A percentile compares a stretch with the other conserved stretches of the same genome.
Evolutionary conservation across 2,797 vertebrate genomes (phyloP).

Genomic region (Cyprinodon diabolis): DNA sequence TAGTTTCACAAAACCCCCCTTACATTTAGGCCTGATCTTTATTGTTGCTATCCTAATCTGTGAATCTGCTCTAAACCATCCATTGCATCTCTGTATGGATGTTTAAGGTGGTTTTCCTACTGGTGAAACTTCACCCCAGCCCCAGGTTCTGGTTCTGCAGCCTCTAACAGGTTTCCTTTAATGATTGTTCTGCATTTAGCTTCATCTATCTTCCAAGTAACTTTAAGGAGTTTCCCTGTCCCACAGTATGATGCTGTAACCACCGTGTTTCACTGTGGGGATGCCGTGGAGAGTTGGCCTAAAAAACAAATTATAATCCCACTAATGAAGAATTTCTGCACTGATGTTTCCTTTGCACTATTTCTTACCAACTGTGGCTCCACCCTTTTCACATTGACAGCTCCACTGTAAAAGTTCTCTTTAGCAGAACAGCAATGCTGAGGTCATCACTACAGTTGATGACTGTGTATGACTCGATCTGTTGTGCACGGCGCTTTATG

Average conservation of each 20-base stretch:
- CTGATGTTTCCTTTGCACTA: conserved; percentile 9
- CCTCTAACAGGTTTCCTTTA: no score
- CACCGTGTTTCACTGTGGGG: no score
- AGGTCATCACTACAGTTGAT: conserved; percentile 18
- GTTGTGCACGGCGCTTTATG: neutral
- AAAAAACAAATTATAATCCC: no score
- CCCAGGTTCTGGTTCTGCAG: no score
- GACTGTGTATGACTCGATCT: conserved; percentile 7
- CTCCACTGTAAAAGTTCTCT: conserved; percentile 44
- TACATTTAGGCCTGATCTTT: neutral
- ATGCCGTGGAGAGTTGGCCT: no score
- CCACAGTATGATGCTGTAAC: neutral
- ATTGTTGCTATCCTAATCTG: neutral
- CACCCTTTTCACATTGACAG: conserved; percentile 37
- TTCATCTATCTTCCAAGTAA: neutral
- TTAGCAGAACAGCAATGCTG: conserved; percentile 34
- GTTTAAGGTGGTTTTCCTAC: no score
- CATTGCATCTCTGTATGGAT: no score
- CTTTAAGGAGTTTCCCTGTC: no score
- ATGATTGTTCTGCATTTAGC: no score
- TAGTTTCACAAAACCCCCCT: neutral
- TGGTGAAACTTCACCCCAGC: no score
- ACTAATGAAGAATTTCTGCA: conserved; percentile 7
- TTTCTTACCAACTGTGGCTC: conserved; percentile 8
- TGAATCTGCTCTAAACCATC: neutral